Evolutionary conservation across 2,113 vertebrate species (phyloP).

Genomic region (Camelus dromedarius): DNA sequence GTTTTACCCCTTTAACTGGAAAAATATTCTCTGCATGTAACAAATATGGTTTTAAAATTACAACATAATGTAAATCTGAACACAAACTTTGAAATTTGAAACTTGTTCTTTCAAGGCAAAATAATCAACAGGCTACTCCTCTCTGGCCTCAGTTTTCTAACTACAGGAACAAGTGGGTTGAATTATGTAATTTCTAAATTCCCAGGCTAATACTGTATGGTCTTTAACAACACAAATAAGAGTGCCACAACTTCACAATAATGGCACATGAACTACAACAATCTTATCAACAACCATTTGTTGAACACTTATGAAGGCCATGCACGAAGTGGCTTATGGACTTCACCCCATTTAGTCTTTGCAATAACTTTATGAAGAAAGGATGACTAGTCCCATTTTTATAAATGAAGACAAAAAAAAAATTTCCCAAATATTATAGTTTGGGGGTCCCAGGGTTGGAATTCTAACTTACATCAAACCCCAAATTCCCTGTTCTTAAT

Average conservation of each 20-base stretch:
- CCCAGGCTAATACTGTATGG: not conserved
- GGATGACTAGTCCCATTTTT: not conserved
- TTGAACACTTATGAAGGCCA: not conserved
- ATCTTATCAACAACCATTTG: not conserved
- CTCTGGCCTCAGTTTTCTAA: constrained; percentile 44
- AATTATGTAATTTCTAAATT: constrained; percentile 40
- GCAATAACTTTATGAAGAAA: constrained; percentile 39
- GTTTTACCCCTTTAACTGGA: not conserved
- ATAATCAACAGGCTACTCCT: not conserved
- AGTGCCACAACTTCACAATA: constrained; percentile 37
- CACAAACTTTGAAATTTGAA: constrained; percentile 30
- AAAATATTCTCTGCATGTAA: constrained; percentile 23
- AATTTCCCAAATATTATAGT: not conserved
- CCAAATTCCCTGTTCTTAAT: constrained; percentile 40
- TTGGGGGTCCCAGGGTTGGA: not conserved
- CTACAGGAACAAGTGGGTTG: not conserved
- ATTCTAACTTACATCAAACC: not conserved
- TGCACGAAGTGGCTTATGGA: not conserved
- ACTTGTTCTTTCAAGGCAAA: constrained; percentile 48
- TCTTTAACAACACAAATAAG: constrained; percentile 34
- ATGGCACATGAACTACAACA: not conserved
- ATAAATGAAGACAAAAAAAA: constrained; percentile 26
- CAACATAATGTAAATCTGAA: constrained; percentile 27
- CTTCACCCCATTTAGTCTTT: not conserved
- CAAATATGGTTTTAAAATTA: not conserved